These are phyloP conservation scores for Acropternis orthonyx DNA, from an alignment of 2,797 vertebrate genomes.

Conservation along the genomic window DNA sequence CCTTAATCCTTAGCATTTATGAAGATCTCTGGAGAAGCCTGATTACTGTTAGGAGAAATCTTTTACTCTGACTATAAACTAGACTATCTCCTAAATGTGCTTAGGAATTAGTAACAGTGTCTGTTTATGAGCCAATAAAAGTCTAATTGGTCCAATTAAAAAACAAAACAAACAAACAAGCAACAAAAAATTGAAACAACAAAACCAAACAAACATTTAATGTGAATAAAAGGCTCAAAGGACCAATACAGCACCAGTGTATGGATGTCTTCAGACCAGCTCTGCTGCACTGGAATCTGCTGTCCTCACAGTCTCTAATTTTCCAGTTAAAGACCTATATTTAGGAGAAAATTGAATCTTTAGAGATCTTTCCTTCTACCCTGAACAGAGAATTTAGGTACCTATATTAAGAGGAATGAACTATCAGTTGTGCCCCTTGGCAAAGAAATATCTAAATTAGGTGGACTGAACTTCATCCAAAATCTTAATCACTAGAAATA, in stretches of 20 bases:
- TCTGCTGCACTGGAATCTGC: background rate
- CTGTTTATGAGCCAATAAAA: background rate
- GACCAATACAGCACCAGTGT: background rate
- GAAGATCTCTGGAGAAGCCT: background rate
- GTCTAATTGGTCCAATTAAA: background rate
- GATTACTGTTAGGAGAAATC: background rate
- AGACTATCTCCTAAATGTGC: background rate
- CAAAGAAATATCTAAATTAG: background rate
- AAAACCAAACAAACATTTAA: background rate
- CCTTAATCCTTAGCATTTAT: background rate
- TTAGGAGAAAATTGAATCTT: background rate
- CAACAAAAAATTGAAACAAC: no score
- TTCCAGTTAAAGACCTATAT: background rate
- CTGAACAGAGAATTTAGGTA: background rate
- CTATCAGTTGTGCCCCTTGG: accelerated
- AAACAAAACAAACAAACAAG: background rate
- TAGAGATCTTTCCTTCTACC: background rate
- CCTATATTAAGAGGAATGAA: background rate
- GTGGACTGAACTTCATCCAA: background rate
- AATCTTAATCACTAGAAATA: background rate
- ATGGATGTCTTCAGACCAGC: background rate
- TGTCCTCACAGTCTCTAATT: background rate
- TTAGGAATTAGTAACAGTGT: background rate
- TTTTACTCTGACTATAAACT: background rate
- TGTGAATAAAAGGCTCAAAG: background rate